Conservation (phyloP, 1,140 invertebrate species). For the Drosophila miranda region DNA sequence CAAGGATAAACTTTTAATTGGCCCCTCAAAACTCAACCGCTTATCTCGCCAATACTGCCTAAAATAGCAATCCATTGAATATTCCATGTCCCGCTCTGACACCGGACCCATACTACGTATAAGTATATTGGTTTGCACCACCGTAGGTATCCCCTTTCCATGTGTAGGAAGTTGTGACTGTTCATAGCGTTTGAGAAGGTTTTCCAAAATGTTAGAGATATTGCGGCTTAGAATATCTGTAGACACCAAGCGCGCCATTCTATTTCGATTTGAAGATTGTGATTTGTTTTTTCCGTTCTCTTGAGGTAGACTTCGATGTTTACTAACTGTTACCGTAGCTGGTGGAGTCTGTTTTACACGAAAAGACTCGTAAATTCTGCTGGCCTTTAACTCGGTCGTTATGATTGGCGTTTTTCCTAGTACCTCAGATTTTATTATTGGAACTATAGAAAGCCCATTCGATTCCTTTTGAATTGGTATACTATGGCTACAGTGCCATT, state of each 20-base stretch:
- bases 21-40: conserved; percentile 91
- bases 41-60: conserved; percentile 94
- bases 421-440: neutral
- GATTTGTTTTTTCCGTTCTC: conserved; percentile 11
- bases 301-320: conserved; percentile 9
- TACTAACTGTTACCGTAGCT: neutral
- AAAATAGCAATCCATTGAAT: conserved; percentile 98
- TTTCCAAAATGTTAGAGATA: conserved; percentile 92
- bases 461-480: too few species aligned
- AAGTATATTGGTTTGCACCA: conserved; percentile 95
- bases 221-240: conserved; percentile 90
- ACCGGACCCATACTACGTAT: conserved; percentile 97
- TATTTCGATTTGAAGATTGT: neutral
- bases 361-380: conserved; percentile 74
- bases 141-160: conserved; percentile 90
- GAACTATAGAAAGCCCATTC: neutral
- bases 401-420: conserved; percentile 47
- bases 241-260: conserved; percentile 83
- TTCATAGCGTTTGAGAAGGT: conserved; percentile 94
- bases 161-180: conserved; percentile 93
- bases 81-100: conserved; percentile 98
- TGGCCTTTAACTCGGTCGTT: conserved; percentile 59
- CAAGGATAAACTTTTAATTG: conserved; percentile 91
- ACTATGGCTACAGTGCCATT: too few species aligned
- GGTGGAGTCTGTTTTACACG: conserved; percentile 12